Base-by-base conservation (phyloP, 2,888 invertebrate genomes). In the Drosophila formosana region DNA sequence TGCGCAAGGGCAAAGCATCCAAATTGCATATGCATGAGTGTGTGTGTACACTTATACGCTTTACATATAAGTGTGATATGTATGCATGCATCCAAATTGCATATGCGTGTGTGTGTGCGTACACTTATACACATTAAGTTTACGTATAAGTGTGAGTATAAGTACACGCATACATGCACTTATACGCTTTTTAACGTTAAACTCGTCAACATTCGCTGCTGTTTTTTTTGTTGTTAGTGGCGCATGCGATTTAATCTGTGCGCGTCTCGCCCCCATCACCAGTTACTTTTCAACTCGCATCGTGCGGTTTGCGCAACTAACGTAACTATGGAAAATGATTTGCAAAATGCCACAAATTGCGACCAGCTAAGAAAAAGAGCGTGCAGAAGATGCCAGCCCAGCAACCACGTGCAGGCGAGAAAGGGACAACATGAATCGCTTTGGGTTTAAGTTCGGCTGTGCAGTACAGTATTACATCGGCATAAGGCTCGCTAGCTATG, bases 291-390 rank as follows among this genome's bases (percentile, higher is more conserved):
- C 43, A 57, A 45, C 53, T 64, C 50, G 46, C 69, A 66, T 88
- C 75, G 88, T 84, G 89, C 84, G 84, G 67, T 84, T 83, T 89
- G 89, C 83, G 86, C 85, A 89, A 86, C 60, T 47, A 5, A 49
- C 13, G 28, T 45, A 66, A 72, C 82, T 70, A 67, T 67, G 78
- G 64, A 88, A 85, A 85, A 82, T 88, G 83, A 87, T 89, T 89
- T 87, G 86, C 86, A 79, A 79, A 88, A 74, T 71, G 68, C 66
- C 74, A 69, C 53, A 55, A 66, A 64, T 49, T 64, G 43, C 26
- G 57, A 57, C 45, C 45, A 39, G 41, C 47, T 18, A 18, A 58
- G 41, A 50, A 25, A 62, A 34, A 64, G 18, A 58, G 41, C 4
- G 49, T 6, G 49, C 49, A 30, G 26, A 60, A 43, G 43, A 50